Conservation (phyloP, 92 coral and sea anemone genomes). For the Umimayanthus kanabou region DNA sequence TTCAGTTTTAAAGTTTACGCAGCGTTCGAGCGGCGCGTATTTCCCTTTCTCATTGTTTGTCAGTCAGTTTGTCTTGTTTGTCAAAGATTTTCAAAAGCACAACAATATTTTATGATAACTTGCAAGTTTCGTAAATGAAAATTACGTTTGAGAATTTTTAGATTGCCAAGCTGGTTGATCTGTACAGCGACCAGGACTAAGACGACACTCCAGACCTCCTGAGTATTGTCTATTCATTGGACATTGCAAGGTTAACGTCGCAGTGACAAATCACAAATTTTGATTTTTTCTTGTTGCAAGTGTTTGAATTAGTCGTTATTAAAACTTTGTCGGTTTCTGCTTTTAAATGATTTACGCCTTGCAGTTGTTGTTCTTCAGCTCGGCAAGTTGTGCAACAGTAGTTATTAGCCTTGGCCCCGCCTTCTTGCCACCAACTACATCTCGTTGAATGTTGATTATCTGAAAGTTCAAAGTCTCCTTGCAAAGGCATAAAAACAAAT, state of each 20-base stretch:
- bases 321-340: not conserved
- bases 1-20: not conserved
- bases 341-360: too few relatives aligned
- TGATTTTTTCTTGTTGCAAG: not conserved
- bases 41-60: not conserved
- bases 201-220: too few relatives aligned
- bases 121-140: not conserved
- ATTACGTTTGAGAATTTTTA: not conserved
- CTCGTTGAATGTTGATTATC: too few relatives aligned
- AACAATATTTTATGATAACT: not conserved
- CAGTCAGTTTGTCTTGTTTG: not conserved
- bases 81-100: not conserved
- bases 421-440: too few relatives aligned
- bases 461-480: too few relatives aligned
- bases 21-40: not conserved
- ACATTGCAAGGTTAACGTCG: not conserved
- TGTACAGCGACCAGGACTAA: not conserved
- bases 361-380: too few relatives aligned
- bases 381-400: too few relatives aligned
- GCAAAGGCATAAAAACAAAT: too few relatives aligned
- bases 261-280: not conserved
- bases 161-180: not conserved
- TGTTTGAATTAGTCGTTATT: not conserved
- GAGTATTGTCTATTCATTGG: not conserved
- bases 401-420: too few relatives aligned